Percentiles rank a stretch among this genome's conserved stretches.
Conservation (phyloP, 1,140 invertebrate species). For the Bombus terrestris region DNA sequence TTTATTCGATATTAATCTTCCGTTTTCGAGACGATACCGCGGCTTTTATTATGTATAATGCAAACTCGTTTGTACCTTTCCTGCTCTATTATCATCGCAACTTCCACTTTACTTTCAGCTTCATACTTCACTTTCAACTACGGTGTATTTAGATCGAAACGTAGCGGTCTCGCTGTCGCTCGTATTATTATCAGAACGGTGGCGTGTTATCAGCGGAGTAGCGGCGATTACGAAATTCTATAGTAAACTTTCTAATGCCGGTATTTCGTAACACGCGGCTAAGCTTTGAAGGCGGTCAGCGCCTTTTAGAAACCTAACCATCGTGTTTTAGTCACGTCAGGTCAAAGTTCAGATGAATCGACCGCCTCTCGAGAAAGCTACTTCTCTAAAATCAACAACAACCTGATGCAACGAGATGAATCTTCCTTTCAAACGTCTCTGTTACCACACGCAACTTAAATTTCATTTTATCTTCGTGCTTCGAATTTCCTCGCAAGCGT, state of each 20-base stretch:
- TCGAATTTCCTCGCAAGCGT: too few species aligned
- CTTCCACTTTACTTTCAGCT: background rate
- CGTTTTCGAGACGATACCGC: background rate
- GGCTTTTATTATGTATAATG: background rate
- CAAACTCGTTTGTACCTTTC: slow-evolving; percentile 10
- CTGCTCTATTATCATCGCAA: background rate
- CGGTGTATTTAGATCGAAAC: background rate
- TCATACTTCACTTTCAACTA: background rate
- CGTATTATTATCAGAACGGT: background rate
- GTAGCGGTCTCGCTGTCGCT: background rate
- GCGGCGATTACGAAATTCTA: background rate
- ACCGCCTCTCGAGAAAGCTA: too few species aligned
- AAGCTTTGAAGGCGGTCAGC: background rate
- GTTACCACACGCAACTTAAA: too few species aligned
- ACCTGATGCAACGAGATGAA: background rate
- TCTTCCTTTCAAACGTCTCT: too few species aligned
- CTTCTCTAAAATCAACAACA: background rate
- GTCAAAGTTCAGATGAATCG: slow-evolving; percentile 8
- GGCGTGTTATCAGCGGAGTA: background rate
- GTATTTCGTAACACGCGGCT: slow-evolving; percentile 9
- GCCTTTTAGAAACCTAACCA: background rate
- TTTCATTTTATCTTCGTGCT: too few species aligned
- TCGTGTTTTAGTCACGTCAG: background rate
- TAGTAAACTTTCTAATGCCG: background rate
- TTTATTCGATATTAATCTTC: slow-evolving; percentile 35